A percentile compares a stretch with the other conserved stretches of the same genome.
Evolutionary conservation across 2,888 invertebrate species (phyloP).

Genomic region (Eupithecia centaureata): DNA sequence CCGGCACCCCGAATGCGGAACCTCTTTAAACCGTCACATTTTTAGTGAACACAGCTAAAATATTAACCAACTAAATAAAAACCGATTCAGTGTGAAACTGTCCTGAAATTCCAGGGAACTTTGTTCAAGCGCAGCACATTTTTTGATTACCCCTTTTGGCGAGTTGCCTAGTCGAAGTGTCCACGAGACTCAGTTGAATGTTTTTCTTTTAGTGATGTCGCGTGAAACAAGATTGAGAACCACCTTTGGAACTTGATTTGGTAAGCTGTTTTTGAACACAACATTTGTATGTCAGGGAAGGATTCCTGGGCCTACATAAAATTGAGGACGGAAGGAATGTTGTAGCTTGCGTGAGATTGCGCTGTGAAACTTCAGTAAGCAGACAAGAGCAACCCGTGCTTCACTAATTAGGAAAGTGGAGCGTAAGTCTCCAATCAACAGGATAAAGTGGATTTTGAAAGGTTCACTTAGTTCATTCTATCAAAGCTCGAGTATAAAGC

Average conservation of each 20-base stretch:
- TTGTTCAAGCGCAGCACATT: constrained; percentile 49
- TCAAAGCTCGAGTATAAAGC: background rate
- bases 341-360: constrained; percentile 12
- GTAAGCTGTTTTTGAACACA: constrained; percentile 39
- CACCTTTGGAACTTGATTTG: constrained; percentile 42
- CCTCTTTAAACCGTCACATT: constrained; percentile 56
- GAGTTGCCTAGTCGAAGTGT: constrained; percentile 49
- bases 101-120: constrained; percentile 49
- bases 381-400: constrained; percentile 12
- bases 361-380: constrained; percentile 12
- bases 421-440: constrained; percentile 13
- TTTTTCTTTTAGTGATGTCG: constrained; percentile 44
- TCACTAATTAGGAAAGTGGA: constrained; percentile 24
- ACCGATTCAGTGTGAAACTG: constrained; percentile 49
- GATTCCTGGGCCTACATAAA: constrained; percentile 9
- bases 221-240: constrained; percentile 45
- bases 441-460: constrained; percentile 17
- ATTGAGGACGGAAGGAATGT: constrained; percentile 7
- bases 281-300: constrained; percentile 30
- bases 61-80: constrained; percentile 57
- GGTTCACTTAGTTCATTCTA: constrained; percentile 7
- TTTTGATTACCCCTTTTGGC: constrained; percentile 54
- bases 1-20: constrained; percentile 51
- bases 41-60: constrained; percentile 54
- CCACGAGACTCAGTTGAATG: constrained; percentile 43